phyloP scores from a whole-genome alignment of 2,888 invertebrate species.

The Eupithecia pulchellata region DNA sequence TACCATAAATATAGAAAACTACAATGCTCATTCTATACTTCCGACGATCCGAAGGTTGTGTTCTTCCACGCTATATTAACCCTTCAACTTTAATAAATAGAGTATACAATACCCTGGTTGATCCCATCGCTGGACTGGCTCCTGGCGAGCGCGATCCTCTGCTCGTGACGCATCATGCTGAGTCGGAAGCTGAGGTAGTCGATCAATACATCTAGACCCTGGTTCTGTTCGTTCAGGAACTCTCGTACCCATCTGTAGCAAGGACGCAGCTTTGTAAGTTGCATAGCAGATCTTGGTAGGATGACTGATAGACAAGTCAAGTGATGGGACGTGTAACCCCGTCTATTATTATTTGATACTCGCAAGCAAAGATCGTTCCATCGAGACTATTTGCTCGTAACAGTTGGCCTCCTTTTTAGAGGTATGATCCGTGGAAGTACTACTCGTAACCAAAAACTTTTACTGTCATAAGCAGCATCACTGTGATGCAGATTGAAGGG shows the following conservation, averaged over 20 bases:
- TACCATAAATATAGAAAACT: neutral
- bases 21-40: neutral
- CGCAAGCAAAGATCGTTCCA: too few relatives aligned
- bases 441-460: too few relatives aligned
- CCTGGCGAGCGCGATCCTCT: conserved; percentile 91
- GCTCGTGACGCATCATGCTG: conserved; percentile 97
- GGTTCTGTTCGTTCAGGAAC: conserved; percentile 98
- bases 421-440: too few relatives aligned
- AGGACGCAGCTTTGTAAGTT: neutral
- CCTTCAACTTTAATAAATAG: neutral
- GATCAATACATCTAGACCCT: conserved; percentile 97
- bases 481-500: too few relatives aligned
- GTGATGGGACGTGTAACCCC: too few relatives aligned
- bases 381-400: too few relatives aligned
- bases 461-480: too few relatives aligned
- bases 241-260: conserved; percentile 97
- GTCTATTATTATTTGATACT: too few relatives aligned
- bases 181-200: conserved; percentile 98
- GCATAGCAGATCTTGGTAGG: neutral
- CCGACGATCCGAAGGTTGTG: neutral
- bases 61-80: neutral
- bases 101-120: conserved; percentile 74
- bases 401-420: too few relatives aligned
- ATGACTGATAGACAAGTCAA: neutral
- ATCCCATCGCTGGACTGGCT: conserved; percentile 92